Conservation (phyloP, 37 sponge, comb jelly and placozoan genomes). For the Agelas oroides region DNA sequence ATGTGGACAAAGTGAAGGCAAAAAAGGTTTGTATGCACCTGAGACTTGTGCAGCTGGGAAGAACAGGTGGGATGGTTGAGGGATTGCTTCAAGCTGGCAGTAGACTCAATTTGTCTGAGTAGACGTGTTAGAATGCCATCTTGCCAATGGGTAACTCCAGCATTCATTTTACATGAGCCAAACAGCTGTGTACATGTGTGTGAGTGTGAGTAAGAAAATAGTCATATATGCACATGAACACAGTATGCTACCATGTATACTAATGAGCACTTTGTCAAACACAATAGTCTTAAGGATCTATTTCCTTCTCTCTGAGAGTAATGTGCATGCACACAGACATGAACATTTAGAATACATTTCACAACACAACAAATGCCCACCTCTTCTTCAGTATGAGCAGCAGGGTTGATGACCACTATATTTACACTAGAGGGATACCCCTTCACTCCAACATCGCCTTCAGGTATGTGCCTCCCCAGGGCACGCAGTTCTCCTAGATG, state of each 20-base stretch:
- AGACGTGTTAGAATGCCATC: conserved; percentile 45
- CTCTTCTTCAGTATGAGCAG: conserved; percentile 59
- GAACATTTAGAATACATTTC: too few species aligned
- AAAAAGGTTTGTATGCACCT: too few species aligned
- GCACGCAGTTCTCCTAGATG: conserved; percentile 11
- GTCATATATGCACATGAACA: too few species aligned
- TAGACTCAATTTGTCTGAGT: neutral
- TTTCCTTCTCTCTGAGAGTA: too few species aligned
- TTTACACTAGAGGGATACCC: conserved; percentile 37
- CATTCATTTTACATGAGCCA: conserved; percentile 19
- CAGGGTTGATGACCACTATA: conserved; percentile 47
- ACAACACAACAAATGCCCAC: conserved; percentile 26
- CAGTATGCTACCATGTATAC: too few species aligned
- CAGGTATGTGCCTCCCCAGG: neutral
- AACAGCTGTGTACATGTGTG: conserved; percentile 47
- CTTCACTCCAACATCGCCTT: neutral
- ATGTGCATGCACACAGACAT: too few species aligned
- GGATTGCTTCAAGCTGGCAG: neutral
- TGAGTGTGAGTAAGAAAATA: too few species aligned
- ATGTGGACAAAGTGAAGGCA: too few species aligned
- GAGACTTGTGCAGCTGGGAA: too few species aligned
- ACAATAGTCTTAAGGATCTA: too few species aligned
- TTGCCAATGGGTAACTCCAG: neutral
- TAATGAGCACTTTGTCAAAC: too few species aligned
- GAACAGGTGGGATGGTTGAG: conserved; percentile 7